Evolutionary conservation across 2,888 invertebrate genomes (phyloP), one percentile per base, ranked within the genome.

Genomic region (Tubiluchus corallicola): DNA sequence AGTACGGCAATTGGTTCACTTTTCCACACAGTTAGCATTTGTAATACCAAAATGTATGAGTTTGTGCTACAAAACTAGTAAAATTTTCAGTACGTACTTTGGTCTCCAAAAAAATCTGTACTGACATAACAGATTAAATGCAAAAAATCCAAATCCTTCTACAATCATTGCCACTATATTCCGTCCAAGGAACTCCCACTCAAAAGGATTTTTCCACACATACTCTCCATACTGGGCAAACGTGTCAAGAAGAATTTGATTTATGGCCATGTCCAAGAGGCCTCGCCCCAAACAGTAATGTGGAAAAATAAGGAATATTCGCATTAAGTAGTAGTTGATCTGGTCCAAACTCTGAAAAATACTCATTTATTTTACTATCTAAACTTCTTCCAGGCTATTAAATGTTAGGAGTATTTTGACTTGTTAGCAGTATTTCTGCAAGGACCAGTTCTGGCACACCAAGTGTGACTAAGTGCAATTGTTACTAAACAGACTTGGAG

Each of bases 271-370:
- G 58, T 82, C 77, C 16, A 84, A 70, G 40, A 87, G 64, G 0
- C 82, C 84, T 57, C 84, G 77, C 0, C 80, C 83, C 17, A 90
- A 69, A 20, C 79, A 79, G 63, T 84, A 88, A 61, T 85, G 87
- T 0, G 88, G 88, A 47, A 82, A 74, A 43, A 84, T 55, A 49
- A 87, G 65, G 60, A 87, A 80, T 4, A 79, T 66, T 55, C 76
- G 72, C 62, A 79, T 78, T 40, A 85, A 66, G 19, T 75, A 66
- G 58, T 73, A 67, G 39, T 80, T 74, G 38, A 76, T 74, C 49
- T 71, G 64, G 56, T 74, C n/a, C n/a, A n/a, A n/a, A n/a, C n/a
- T n/a, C n/a, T n/a, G n/a, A n/a, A n/a, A n/a, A n/a, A n/a, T n/a
- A n/a, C n/a, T n/a, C n/a, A n/a, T n/a, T n/a, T n/a, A n/a, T n/a